Evolutionary conservation across 2,113 vertebrate species (phyloP).

Genomic region (Gulo gulo): DNA sequence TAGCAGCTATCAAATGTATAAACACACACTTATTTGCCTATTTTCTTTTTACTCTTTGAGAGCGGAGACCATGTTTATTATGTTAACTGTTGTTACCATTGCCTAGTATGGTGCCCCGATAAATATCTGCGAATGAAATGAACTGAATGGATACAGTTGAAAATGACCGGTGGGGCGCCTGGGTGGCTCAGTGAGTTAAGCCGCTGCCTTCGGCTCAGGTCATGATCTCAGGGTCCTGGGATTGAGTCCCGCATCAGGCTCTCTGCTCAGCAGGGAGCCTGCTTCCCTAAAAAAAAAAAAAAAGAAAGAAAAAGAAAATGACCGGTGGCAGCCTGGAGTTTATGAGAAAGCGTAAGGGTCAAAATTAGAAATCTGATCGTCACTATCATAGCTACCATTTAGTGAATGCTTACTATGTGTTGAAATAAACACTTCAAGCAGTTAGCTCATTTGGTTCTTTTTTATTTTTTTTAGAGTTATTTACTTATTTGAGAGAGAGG

Average conservation of each 20-base stretch:
- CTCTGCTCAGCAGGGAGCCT: too few relatives aligned
- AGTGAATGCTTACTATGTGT: background rate
- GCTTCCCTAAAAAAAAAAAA: too few relatives aligned
- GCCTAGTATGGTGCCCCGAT: background rate
- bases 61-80: background rate
- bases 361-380: background rate
- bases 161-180: background rate
- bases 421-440: background rate
- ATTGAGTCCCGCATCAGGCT: too few relatives aligned
- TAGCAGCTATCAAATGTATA: background rate
- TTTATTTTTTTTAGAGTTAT: background rate
- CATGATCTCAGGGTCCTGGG: too few relatives aligned
- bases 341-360: background rate
- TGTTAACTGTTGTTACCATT: background rate
- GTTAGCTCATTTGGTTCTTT: background rate
- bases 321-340: background rate
- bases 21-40: background rate
- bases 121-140: background rate
- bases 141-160: background rate
- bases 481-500: background rate
- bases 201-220: too few relatives aligned
- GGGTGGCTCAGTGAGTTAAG: too few relatives aligned
- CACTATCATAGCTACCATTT: background rate
- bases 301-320: background rate
- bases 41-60: background rate